Base-by-base conservation (phyloP, 2,797 vertebrate species). In the Eulemur rubriventer region DNA sequence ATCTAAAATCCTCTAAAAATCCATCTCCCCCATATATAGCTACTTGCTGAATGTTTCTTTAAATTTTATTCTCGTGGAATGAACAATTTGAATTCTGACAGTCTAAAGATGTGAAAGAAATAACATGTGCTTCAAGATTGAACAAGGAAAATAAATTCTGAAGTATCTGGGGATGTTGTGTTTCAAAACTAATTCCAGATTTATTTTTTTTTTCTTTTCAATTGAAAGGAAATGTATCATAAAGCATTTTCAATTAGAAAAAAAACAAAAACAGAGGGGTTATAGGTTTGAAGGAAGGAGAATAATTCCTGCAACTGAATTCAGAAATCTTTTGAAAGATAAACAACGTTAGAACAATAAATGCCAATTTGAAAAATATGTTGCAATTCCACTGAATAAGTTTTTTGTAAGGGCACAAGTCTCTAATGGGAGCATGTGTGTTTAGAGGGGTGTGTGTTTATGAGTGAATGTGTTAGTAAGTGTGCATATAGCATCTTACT, bases 1-100 rank as follows among this genome's bases (percentile, higher is more conserved):
- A 83, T 48, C 72, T 79, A 95, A 97, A 97, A 96, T 48, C 89
- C 43, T 92, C 93, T 87, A 52, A 96, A 97, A 96, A 88, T 50
- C 43, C 33, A 76, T 67, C 24, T 30, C 22, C 24, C 26, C 65
- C 8, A 69, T n/a, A 65, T 4, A n/a, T 1, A 46, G 20, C 7
- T 18, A 69, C 46, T 82, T 88, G 43, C n/a, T 84, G 33, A 78
- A 79, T 57, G 41, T 89, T 93, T 97, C n/a, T 65, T 95, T 82
- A 57, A 61, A 13, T 92, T 89, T 91, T 90, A 89, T 85, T 96
- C 86, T 52, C 14, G 41, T 6, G n/a, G 4, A 59, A 41, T 72
- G 38, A 94, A 83, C 55, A 93, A 22, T 96, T 96, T 91, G 79
- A 12, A 86, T 72, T 70, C 10, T 69, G 78, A 94, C 18, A 95